A percentile compares a stretch with the other conserved stretches of the same genome.
Evolutionary conservation across 2,113 vertebrate genomes (phyloP).

Genomic region (Onychorhynchus coronatus): DNA sequence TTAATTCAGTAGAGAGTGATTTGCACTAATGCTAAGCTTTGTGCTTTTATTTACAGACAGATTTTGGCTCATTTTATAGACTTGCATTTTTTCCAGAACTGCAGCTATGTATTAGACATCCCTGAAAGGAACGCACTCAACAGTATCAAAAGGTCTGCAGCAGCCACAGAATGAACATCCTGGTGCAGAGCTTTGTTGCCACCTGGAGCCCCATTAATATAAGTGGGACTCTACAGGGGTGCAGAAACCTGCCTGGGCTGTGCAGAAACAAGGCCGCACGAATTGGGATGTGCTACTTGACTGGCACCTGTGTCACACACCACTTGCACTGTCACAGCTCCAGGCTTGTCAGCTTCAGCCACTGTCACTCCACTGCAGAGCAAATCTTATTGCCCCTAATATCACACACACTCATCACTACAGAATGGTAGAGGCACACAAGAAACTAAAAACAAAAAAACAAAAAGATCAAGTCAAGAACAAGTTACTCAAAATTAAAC

Average conservation of each 20-base stretch:
- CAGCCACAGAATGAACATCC: rapidly evolving
- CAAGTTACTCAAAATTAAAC: background rate
- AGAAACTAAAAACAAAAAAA: background rate
- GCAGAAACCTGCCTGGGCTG: background rate
- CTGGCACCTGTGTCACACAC: background rate
- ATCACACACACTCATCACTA: background rate
- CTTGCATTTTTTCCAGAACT: background rate
- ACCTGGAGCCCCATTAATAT: background rate
- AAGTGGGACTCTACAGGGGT: background rate
- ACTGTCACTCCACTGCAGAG: background rate
- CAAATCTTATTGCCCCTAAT: background rate
- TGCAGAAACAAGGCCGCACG: background rate
- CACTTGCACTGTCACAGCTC: background rate
- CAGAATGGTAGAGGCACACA: background rate
- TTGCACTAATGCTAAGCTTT: background rate
- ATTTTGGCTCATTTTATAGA: background rate
- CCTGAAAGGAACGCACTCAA: background rate
- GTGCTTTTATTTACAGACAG: background rate
- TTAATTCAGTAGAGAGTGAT: background rate
- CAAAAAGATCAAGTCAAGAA: background rate
- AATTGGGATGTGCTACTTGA: background rate
- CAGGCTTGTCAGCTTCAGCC: background rate
- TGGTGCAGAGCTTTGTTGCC: background rate
- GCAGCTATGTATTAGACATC: background rate
- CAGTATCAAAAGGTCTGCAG: background rate